Evolutionary conservation across 2,888 invertebrate species (phyloP).

Genomic region (Spodoptera picta): DNA sequence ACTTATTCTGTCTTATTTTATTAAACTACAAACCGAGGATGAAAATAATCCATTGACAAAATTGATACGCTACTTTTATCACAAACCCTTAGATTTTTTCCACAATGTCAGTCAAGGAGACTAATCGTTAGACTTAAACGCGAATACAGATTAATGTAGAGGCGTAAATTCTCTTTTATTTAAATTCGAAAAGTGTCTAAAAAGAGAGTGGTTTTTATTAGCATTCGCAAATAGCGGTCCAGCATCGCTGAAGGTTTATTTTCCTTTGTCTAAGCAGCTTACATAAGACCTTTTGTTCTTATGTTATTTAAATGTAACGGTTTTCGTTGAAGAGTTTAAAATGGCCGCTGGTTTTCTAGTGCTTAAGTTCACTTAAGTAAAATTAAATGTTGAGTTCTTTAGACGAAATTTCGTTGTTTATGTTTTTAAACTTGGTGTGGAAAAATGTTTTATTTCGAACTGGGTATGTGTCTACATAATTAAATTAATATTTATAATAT

Average conservation of each 20-base stretch:
- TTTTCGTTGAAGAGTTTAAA: conserved; percentile 5
- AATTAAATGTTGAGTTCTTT: too few relatives aligned
- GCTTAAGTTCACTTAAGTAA: too few relatives aligned
- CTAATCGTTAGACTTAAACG: conserved; percentile 62
- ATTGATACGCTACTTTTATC: conserved; percentile 1
- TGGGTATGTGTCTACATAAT: too few relatives aligned
- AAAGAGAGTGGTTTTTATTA: conserved; percentile 48
- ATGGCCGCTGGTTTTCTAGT: not conserved
- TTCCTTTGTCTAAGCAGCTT: conserved; percentile 31
- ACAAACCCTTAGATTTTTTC: conserved; percentile 18
- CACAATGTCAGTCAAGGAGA: conserved; percentile 57
- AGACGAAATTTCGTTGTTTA: too few relatives aligned
- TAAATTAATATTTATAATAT: too few relatives aligned
- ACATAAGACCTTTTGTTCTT: conserved; percentile 12
- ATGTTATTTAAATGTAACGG: conserved; percentile 14
- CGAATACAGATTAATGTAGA: conserved; percentile 62
- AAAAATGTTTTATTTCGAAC: too few relatives aligned
- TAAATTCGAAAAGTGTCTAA: conserved; percentile 47
- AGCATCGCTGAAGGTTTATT: conserved; percentile 23
- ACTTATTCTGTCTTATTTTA: too few relatives aligned
- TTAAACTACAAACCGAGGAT: too few relatives aligned
- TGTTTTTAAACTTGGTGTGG: too few relatives aligned
- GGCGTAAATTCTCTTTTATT: conserved; percentile 55
- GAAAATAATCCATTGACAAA: too few relatives aligned
- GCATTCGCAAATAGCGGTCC: conserved; percentile 46